Conservation (phyloP, 2,797 vertebrate species). For the Florisuga fusca region DNA sequence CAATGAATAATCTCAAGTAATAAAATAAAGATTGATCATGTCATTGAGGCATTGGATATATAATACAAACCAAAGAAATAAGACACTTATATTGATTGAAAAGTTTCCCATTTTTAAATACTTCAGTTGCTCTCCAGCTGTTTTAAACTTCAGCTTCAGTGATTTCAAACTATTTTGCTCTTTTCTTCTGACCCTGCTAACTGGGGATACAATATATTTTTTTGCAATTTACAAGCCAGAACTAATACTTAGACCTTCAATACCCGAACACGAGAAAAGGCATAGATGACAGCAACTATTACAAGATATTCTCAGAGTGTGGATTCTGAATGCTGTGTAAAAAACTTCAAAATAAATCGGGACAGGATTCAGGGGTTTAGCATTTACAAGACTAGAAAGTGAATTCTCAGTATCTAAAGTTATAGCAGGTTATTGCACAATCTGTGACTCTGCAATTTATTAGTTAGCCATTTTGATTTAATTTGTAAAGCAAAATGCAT, state of each 20-base stretch:
- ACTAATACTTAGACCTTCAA: not conserved
- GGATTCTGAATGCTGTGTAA: not conserved
- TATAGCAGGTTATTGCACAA: not conserved
- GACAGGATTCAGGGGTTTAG: not conserved
- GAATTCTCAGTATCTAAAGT: not conserved
- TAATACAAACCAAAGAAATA: not conserved
- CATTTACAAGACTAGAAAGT: not conserved
- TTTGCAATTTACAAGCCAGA: not conserved
- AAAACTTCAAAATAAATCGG: not conserved
- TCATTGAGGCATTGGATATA: not conserved
- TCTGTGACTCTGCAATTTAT: not conserved
- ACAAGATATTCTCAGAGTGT: not conserved
- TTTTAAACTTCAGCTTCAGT: not conserved
- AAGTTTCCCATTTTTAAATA: not conserved
- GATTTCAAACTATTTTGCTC: not conserved
- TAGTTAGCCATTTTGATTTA: not conserved
- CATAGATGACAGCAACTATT: rapidly evolving
- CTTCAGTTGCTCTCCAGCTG: rapidly evolving
- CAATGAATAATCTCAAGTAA: not conserved
- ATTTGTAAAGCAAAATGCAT: not conserved
- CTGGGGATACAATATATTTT: not conserved
- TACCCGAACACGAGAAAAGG: not conserved
- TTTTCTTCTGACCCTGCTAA: not conserved
- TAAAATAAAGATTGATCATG: not conserved
- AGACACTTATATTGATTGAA: not conserved